Evolutionary conservation across 2,113 vertebrate genomes (phyloP).

Genomic region (Dipodomys ordii): DNA sequence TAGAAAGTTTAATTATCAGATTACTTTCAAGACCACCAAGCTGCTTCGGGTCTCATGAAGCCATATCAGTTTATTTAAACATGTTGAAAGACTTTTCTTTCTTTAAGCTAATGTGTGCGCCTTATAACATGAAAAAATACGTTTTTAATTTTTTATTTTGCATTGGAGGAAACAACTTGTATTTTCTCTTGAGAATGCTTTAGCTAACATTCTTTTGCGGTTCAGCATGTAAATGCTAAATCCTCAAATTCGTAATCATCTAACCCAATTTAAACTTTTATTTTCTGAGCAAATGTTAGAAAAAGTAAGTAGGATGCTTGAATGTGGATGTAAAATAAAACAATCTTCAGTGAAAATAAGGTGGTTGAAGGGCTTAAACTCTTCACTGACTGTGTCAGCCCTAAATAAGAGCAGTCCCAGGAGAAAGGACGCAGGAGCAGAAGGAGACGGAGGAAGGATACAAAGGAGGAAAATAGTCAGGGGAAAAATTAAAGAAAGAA

Average conservation of each 20-base stretch:
- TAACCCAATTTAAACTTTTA: background rate
- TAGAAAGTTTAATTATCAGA: background rate
- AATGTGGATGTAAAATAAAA: slow-evolving; percentile 56
- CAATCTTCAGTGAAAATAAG: background rate
- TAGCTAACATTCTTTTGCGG: background rate
- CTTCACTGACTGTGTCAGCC: background rate
- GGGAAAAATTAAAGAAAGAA: background rate
- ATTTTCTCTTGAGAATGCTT: background rate
- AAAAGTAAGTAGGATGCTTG: background rate
- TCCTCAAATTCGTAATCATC: background rate
- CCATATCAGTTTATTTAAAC: background rate
- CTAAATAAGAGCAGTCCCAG: background rate
- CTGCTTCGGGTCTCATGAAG: background rate
- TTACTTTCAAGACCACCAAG: background rate
- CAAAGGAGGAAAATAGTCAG: background rate
- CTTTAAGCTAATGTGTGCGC: background rate
- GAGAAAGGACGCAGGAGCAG: background rate
- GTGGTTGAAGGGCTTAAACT: background rate
- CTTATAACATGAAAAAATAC: background rate
- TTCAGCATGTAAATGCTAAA: slow-evolving; percentile 27
- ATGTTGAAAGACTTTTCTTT: background rate
- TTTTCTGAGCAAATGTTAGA: slow-evolving; percentile 39
- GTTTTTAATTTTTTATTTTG: background rate
- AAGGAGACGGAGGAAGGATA: background rate
- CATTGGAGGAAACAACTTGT: background rate